Evolutionary conservation across 2,888 invertebrate species (phyloP), one percentile per base, ranked within the genome.

Genomic region (Drosophila maculinotata): DNA sequence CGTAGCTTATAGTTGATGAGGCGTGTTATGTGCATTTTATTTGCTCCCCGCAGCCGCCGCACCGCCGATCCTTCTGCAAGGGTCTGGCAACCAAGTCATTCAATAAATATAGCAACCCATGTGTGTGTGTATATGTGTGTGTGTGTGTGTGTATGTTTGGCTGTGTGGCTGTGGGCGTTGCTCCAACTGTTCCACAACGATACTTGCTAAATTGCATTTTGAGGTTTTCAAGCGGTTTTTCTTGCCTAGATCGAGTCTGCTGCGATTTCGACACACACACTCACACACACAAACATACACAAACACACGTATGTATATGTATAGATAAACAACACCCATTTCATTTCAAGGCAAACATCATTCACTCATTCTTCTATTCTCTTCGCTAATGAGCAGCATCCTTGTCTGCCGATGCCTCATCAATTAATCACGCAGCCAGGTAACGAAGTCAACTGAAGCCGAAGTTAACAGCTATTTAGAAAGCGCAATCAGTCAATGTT

Each of bases 11-110:
- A 58, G 82, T 75, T 85, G 85, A 81, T 81, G 81, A 81, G 81
- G 85, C 81, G 79, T 81, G 80, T 82, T 81, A 81, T 76, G 79
- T 75, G 85, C 85, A 81, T 81, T 81, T 81, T 81, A 81, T 81
- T 81, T 71, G 64, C 57, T 49, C n/a, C 56, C 47, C 30, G 5
- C n/a, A 6, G 14, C 2, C 20, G 7, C 26, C 38, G 9, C 38
- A 3, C 9, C 36, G 3, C 14, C 10, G 31, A 62, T 41, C 36
- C 52, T 25, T 31, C 23, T 48, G 3, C 26, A 12, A 15, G 14
- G 35, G 41, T 44, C 39, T 45, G 12, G 42, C 42, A 64, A 10
- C 12, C 28, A 48, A 64, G 33, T 33, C 64, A 28, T 56, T 53
- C 68, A 51, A 71, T 68, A 49, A 53, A 45, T 49, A 14, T 26